Base-by-base conservation (phyloP, 2,113 vertebrate genomes). In the Corythaeola cristata region DNA sequence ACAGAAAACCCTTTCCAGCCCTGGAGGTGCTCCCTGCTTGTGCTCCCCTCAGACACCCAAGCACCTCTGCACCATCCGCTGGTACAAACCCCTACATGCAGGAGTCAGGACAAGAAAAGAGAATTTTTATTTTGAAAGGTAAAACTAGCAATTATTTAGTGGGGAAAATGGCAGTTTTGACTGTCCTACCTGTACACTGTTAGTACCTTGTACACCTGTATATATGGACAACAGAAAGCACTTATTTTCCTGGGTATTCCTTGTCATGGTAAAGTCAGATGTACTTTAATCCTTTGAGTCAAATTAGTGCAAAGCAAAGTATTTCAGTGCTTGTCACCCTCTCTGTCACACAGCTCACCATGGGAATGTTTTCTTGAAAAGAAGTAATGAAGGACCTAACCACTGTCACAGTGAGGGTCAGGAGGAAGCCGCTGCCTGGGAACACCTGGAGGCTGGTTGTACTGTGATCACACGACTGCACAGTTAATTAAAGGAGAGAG, bases 361-460 rank as follows among this genome's bases (percentile, higher is more conserved):
- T 2, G 7, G 30, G n/a, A 68, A 56, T 24, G 33, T 44, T 86
- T 85, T 55, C 18, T 18, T 59, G 28, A 15, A 55, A 86, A 86
- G 37, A 33, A 53, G 18, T 39, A 35, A 50, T 2, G 8, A 72
- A 5, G 60, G 39, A 21, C 49, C 16, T 56, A 45, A 71, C 16
- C 9, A 9, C 52, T 35, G 19, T n/a, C 56, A 56, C 5, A 0
- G 0, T 7, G 50, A 55, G 21, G 32, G 18, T 37, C 50, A 18
- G 28, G 49, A 62, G n/a, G 41, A 91, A 91, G 26, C 14, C 14
- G 2, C 23, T 11, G 15, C 5, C 50, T 27, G 35, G 67, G 59
- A 80, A 37, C 26, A 30, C 17, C 66, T 56, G 84, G 30, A 16
- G 44, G 2, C 32, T 75, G 22, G 32, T 37, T 44, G 9, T 30